Evolutionary conservation across 2,888 invertebrate species (phyloP), one percentile per base, ranked within the genome.

Genomic region (Troglohyphantes excavatus): DNA sequence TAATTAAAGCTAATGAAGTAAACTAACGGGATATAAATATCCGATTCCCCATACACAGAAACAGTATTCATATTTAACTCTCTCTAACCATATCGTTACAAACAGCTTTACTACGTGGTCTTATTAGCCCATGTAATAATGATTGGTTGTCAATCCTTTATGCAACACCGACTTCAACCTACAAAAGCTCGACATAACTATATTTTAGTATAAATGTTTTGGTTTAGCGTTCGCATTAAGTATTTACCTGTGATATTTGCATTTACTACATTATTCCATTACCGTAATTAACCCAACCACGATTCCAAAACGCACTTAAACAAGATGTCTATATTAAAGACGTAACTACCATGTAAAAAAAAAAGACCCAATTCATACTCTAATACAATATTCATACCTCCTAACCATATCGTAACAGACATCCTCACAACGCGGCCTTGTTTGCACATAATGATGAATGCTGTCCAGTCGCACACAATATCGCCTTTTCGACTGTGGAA

Each of bases 401-500:
- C 26, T 72, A 46, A 53, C 26, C 46, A 46, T 53, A 46, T 72
- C 72, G 26, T 46, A 46, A 21, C 3, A 33, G 72, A 72, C 72
- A 53, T 11, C 27, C 33, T 19, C n/a, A 67, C 67, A 33, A 26
- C 72, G 23, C 72, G 43, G 61, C 53, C 61, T 75, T 61, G 53
- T 75, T 73, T 61, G 29, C 23, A 17, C 59, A 5, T 61, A 29
- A 61, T 75, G 61, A 75, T 29, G 26, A 23, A 17, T 26, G n/a
- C 65, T 23, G 63, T 21, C 33, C 43, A 65, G 43, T 13, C 75
- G 59, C 19, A 33, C 26, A 26, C 65, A 78, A 17, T 78, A 78
- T 65, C 78, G 78, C 65, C 21, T 78, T 78, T n/a, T 43, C 43
- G 26, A 29, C 29, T 11, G 13, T 29, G n/a, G 26, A 33, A 39